Base-by-base conservation (phyloP, 2,113 vertebrate species). In the Calyptomena viridis region DNA sequence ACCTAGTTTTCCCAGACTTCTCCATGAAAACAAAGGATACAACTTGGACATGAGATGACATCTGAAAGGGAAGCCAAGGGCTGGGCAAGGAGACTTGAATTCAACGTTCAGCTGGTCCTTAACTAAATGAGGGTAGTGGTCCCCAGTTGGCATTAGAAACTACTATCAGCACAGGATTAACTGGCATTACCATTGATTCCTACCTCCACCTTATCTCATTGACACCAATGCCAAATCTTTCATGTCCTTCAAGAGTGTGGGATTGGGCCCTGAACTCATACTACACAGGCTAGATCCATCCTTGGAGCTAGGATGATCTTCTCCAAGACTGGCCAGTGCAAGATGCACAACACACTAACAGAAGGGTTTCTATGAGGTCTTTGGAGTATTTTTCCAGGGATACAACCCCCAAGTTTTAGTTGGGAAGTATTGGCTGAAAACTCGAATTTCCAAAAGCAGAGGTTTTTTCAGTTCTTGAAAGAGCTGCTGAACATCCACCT, bases 1-100 rank as follows among this genome's bases (percentile, higher is more conserved):
- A 98, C 98, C 98, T 95, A 98, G 95, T 98, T 98, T 97, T 94
- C 90, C 85, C 90, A 96, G 95, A 97, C 91, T 97, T 96, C 87
- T 93, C 69, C 40, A 39, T 75, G 95, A 95, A 96, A 95, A 97
- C 81, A 94, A 97, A 97, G 71, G 47, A 95, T 89, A 85, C 49
- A 78, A 87, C 84, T 90, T 94, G 91, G 93, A 95, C 86, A 27
- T 59, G 53, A 82, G 84, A 93, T 87, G 95, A 93, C 5, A 3
- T 93, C 74, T 46, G 37, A 85, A 95, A 95, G 76, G 76, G 74
- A 73, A 78, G 88, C 69, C 78, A 93, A 95, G 59, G 59, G 76
- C 72, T 80, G 81, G 49, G 50, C 78, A 87, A 87, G 72, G 71
- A 88, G 63, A 72, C 56, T 76, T 78, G 86, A 71, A 85, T 83